Evolutionary conservation across 2,888 invertebrate genomes (phyloP).

Genomic region (Erpobdella octoculata): DNA sequence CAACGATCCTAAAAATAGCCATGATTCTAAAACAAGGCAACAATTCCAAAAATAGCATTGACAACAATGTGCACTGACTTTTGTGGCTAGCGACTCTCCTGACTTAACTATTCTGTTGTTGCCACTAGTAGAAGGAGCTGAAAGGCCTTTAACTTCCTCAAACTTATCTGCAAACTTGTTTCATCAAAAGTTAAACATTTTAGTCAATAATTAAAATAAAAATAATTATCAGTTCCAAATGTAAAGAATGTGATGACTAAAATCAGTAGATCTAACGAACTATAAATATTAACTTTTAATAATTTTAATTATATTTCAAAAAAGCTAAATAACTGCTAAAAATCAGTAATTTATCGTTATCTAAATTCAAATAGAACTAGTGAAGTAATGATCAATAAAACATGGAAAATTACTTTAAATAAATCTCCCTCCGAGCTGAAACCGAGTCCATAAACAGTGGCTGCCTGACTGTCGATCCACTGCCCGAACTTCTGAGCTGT

Average conservation of each 20-base stretch:
- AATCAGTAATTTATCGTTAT: too few species aligned
- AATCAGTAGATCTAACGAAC: too few species aligned
- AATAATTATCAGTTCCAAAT: too few species aligned
- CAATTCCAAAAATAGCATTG: too few species aligned
- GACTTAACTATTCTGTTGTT: not conserved
- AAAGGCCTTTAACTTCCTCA: not conserved
- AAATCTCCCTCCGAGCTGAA: conserved; percentile 88
- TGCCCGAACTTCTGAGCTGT: conserved; percentile 98
- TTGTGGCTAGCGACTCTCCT: too few species aligned
- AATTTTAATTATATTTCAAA: not conserved
- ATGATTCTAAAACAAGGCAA: too few species aligned
- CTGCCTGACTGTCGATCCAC: conserved; percentile 93
- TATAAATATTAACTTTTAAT: too few species aligned
- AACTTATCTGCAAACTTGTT: conserved; percentile 8
- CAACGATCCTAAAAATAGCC: too few species aligned
- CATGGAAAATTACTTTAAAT: conserved; percentile 61
- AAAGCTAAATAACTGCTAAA: not conserved
- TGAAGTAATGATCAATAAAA: not conserved
- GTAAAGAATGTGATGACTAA: too few species aligned
- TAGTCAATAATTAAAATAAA: not conserved
- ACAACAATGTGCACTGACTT: too few species aligned
- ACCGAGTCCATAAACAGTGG: conserved; percentile 91
- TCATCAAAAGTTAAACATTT: not conserved
- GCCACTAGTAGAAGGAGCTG: not conserved
- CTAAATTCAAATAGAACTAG: too few species aligned